phyloP scores from a whole-genome alignment of 2,113 vertebrate species.

The Zonotrichia leucophrys region DNA sequence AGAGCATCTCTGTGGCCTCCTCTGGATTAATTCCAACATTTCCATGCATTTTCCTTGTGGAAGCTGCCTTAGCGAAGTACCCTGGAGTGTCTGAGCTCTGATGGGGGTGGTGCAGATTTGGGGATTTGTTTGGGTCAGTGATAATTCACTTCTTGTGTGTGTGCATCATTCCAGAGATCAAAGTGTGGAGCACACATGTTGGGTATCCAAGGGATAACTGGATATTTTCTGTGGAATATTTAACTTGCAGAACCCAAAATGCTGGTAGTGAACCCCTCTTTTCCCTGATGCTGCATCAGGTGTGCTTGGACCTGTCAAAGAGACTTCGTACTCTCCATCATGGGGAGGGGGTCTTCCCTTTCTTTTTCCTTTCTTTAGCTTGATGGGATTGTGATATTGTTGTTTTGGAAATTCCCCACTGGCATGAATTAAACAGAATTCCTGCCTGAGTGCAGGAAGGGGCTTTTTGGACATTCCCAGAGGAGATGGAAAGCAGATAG shows the following conservation, averaged over 20 bases:
- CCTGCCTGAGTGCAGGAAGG: not conserved
- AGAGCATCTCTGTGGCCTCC: fast-evolving
- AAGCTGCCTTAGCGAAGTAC: not conserved
- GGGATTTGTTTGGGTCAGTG: not conserved
- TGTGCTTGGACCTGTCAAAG: not conserved
- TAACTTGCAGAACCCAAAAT: not conserved
- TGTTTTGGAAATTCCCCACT: not conserved
- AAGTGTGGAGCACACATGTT: not conserved
- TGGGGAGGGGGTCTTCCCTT: not conserved
- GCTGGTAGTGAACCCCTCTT: not conserved
- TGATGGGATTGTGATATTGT: not conserved
- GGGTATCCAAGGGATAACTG: fast-evolving
- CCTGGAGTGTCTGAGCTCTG: not conserved
- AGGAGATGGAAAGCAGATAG: not conserved
- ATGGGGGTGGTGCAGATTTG: not conserved
- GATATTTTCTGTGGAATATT: not conserved
- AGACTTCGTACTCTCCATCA: not conserved
- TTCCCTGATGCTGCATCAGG: not conserved
- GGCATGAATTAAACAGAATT: not conserved
- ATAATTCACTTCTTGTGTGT: not conserved
- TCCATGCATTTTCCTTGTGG: not conserved
- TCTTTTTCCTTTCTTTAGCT: not conserved
- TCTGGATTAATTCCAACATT: not conserved
- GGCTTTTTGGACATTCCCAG: not conserved
- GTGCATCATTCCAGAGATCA: not conserved